These are phyloP conservation scores for Microcebus murinus DNA, from an alignment of 2,113 vertebrate genomes.

Conservation along the genomic window DNA sequence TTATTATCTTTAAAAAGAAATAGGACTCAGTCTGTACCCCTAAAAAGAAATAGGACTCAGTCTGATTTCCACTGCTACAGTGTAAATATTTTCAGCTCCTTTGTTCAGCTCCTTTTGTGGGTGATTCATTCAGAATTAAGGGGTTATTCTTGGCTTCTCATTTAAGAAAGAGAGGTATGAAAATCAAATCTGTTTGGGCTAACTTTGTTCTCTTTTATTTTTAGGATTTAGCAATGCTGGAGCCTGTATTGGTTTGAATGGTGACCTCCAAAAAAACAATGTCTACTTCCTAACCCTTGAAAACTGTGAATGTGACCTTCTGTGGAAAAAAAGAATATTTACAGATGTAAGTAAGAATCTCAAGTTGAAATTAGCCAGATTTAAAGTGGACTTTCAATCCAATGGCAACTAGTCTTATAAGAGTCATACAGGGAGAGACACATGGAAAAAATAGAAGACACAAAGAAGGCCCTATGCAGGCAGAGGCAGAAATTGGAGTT, in stretches of 20 bases:
- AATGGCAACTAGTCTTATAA: neutral
- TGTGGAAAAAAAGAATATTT: neutral
- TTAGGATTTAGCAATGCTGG: neutral
- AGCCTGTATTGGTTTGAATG: neutral
- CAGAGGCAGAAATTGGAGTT: neutral
- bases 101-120: neutral
- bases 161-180: neutral
- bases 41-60: neutral
- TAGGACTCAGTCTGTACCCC: neutral
- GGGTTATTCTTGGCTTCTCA: neutral
- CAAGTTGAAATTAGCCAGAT: neutral
- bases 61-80: neutral
- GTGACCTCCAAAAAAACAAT: neutral
- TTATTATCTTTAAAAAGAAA: constrained; percentile 26
- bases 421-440: neutral
- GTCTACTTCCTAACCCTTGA: neutral
- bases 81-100: neutral
- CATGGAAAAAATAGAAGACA: neutral
- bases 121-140: neutral
- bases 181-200: neutral
- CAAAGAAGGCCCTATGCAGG: neutral
- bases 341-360: neutral
- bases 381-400: neutral
- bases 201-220: neutral
- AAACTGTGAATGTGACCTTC: neutral